Base-by-base conservation (phyloP, 2,113 vertebrate genomes). In the Pyxicephalus adspersus region DNA sequence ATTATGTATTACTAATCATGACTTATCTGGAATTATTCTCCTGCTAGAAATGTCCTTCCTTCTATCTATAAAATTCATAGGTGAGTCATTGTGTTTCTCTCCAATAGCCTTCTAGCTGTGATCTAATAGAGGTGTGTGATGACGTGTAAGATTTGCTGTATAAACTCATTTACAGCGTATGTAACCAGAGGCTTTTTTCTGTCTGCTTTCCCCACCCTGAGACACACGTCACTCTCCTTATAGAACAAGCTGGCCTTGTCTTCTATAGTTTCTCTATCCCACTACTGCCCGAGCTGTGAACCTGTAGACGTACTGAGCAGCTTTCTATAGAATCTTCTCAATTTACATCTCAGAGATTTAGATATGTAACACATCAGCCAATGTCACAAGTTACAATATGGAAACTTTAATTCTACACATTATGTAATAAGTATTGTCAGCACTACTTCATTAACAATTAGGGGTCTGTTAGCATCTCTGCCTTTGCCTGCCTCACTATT, bases 171-270 rank as follows among this genome's bases (percentile, higher is more conserved):
- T 3, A 58, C 57, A n/a, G 22, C 25, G 57, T 54, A 64, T 34
- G 60, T 64, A 29, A 31, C 25, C 13, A 64, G 18, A 52, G 38
- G 78, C n/a, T 45, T 16, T 60, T n/a, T 25, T 64, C 75, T 3
- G 16, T 5, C 58, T 22, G 50, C 38, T 28, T 20, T 19, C 67
- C 20, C 58, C 55, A 71, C 57, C 64, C 55, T 63, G 15, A 11
- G 51, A 57, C 38, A 23, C 22, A 64, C 67, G 78, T 80, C 78
- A 80, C 57, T 9, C 76, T 34, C 31, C 57, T 72, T 34, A 63
- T 54, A 60, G 60, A 63, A 72, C 78, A 80, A 80, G 58, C 15
- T 34, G 28, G 34, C 58, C 67, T 70, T 80, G 78, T 80, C 55
- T 67, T 31, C 54, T 34, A 23, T 0, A 54, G 28, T 71, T 51